phyloP scores from a whole-genome alignment of 2,888 invertebrate species.

The Xestia rhomboidea region DNA sequence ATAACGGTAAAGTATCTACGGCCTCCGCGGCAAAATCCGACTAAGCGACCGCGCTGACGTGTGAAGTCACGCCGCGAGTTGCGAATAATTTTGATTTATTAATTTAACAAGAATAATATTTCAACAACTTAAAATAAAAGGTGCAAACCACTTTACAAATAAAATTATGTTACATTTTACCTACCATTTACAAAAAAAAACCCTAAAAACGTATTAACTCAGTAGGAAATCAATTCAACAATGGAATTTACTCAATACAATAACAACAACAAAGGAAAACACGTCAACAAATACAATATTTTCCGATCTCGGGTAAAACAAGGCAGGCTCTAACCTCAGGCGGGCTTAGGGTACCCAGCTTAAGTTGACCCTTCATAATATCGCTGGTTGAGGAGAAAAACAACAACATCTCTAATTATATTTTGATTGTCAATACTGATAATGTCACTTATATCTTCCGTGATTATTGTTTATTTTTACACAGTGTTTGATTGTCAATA shows the following conservation, averaged over 20 bases:
- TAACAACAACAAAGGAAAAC: slow-evolving; percentile 8
- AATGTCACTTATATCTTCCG: no score
- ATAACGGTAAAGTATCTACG: no score
- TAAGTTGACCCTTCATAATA: slow-evolving; percentile 11
- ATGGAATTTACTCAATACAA: slow-evolving; percentile 16
- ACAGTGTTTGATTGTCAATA: no score
- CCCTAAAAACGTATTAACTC: neutral
- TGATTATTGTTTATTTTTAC: no score
- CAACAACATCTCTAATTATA: neutral
- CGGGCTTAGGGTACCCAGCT: slow-evolving; percentile 8
- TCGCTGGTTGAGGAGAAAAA: slow-evolving; percentile 6
- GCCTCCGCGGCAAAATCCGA: no score
- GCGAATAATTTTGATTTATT: no score
- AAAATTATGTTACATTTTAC: neutral
- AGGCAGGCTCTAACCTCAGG: slow-evolving; percentile 12
- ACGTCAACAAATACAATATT: slow-evolving; percentile 25
- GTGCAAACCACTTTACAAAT: no score
- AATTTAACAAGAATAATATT: no score
- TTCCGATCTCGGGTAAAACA: slow-evolving; percentile 22
- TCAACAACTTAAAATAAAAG: no score
- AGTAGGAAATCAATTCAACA: slow-evolving; percentile 2
- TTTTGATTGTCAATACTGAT: no score
- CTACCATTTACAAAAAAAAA: neutral
- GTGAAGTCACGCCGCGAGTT: no score
- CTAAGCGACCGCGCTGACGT: no score